Percentiles rank a stretch among this genome's conserved stretches.
These are phyloP conservation scores for Amazona finschi DNA, from an alignment of 2,797 vertebrate species.

Conservation along the genomic window DNA sequence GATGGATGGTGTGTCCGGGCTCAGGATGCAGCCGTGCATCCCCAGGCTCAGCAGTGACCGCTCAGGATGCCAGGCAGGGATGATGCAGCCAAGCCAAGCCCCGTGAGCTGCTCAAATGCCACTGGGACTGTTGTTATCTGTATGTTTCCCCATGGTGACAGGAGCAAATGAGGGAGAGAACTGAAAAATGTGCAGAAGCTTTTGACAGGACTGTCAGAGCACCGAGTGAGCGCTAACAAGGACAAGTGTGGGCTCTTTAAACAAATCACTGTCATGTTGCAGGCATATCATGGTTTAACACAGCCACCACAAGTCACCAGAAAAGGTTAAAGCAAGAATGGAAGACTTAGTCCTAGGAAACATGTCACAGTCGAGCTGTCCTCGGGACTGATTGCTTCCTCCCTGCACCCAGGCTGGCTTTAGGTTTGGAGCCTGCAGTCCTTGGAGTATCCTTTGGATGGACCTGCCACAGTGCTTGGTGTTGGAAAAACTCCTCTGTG, in stretches of 20 bases:
- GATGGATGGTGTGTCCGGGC: accelerated
- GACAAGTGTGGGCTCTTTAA: slow-evolving; percentile 60
- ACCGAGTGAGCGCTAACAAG: slow-evolving; percentile 41
- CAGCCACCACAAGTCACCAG: slow-evolving; percentile 45
- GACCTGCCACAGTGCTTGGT: accelerated
- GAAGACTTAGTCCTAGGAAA: slow-evolving; percentile 13
- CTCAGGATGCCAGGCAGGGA: not conserved
- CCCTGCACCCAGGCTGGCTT: not conserved
- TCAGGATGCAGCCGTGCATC: not conserved
- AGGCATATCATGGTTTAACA: slow-evolving; percentile 52
- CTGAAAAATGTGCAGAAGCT: slow-evolving; percentile 39
- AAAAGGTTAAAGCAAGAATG: slow-evolving; percentile 57
- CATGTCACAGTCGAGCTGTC: not conserved
- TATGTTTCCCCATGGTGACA: slow-evolving; percentile 44
- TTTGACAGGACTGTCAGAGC: slow-evolving; percentile 62
- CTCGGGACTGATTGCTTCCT: not conserved
- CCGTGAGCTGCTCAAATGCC: not conserved
- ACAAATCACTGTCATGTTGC: slow-evolving; percentile 68
- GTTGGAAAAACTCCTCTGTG: not conserved
- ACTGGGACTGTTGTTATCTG: not conserved
- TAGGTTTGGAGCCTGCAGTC: not conserved
- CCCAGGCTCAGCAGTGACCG: not conserved
- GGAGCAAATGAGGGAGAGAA: slow-evolving; percentile 52
- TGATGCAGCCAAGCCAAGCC: not conserved
- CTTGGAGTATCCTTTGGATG: not conserved